Base-by-base conservation (phyloP, 2,888 invertebrate genomes). In the Rhynchonema sp. region DNA sequence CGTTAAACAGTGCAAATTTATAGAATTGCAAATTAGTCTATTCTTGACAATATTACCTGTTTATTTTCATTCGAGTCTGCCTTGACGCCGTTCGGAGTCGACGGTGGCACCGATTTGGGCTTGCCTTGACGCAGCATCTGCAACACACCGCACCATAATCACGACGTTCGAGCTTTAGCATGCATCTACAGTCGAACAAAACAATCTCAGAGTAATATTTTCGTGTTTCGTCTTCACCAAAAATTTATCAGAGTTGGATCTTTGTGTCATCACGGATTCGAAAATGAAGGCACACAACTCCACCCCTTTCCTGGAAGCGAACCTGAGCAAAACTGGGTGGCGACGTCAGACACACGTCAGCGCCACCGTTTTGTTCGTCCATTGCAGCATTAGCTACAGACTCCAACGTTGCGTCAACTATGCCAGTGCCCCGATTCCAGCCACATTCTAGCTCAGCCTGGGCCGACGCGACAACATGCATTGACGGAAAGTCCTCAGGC, bases 391-490 rank as follows among this genome's bases (percentile, higher is more conserved):
- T n/a, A n/a, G n/a, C n/a, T n/a, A n/a, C n/a, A n/a, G n/a, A n/a
- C 17, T 38, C 38, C n/a, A n/a, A n/a, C n/a, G n/a, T n/a, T n/a
- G n/a, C n/a, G n/a, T n/a, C n/a, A 6, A 38, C 38, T 13, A 6
- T 6, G 38, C 38, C 38, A 13, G 6, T 17, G 23, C n/a, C n/a
- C 20, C 49, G n/a, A 17, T 13, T 28, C 28, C 49, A 53, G 3
- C 23, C 25, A 2, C 9, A 29, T n/a, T 59, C 28, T 3, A 61
- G 55, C 27, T 61, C 59, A 9, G 29, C 25, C 56, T 62, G 62
- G 17, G 60, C 62, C n/a, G 62, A 62, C 6, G 26, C 38, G 17
- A 62, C 62, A 29, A 30, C 53, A 9, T 29, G 54, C 26, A 56
- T 25, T 23, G 22, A 22, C 27, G 62, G 62, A 23, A 62, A 30